Percentiles rank a stretch among this genome's conserved stretches.
Evolutionary conservation across 2,888 invertebrate genomes (phyloP).

Genomic region (Mesorhabditis belari): DNA sequence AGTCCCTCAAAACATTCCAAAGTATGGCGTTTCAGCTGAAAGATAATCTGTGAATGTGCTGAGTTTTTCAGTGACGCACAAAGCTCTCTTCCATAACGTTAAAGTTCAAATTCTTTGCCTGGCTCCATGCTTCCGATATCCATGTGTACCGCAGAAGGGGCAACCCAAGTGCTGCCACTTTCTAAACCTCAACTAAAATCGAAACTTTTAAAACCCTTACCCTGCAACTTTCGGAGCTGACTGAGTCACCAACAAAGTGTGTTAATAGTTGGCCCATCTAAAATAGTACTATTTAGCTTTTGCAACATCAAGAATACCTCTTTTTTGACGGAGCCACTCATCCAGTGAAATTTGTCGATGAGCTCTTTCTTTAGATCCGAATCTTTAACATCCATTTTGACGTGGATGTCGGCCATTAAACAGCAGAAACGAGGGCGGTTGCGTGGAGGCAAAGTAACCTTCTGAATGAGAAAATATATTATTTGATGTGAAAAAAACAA

Average conservation of each 20-base stretch:
- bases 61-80: too few species aligned
- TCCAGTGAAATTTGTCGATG: background rate
- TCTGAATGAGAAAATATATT: too few species aligned
- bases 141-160: background rate
- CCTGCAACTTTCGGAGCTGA: background rate
- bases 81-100: too few species aligned
- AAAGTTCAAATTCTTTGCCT: background rate
- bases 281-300: background rate
- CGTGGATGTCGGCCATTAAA: background rate
- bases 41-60: background rate
- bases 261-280: background rate
- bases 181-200: background rate
- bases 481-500: too few species aligned
- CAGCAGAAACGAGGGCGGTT: background rate
- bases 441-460: background rate
- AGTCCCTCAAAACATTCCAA: background rate
- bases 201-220: background rate
- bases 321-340: background rate
- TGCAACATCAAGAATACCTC: background rate
- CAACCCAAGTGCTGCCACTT: background rate
- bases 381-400: background rate
- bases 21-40: background rate
- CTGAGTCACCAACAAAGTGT: background rate
- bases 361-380: background rate
- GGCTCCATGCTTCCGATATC: background rate